These are phyloP conservation scores for Microplitis manilae DNA, from an alignment of 2,888 invertebrate genomes.

Conservation along the genomic window DNA sequence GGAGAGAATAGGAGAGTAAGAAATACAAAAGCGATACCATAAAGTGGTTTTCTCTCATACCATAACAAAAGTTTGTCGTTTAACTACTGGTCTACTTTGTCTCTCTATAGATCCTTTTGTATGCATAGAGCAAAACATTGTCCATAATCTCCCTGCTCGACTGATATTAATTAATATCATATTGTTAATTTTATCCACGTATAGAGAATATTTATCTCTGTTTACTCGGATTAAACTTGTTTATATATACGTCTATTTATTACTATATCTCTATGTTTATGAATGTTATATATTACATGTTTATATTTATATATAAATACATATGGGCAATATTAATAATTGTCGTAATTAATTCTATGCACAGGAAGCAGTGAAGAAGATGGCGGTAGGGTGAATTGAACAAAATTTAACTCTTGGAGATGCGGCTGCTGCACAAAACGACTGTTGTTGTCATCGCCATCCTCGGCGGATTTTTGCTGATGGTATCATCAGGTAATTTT, in stretches of 20 bases:
- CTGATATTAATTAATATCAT: slow-evolving; percentile 16
- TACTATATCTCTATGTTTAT: not conserved
- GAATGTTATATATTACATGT: not conserved
- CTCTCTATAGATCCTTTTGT: slow-evolving; percentile 10
- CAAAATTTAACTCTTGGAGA: slow-evolving; percentile 35
- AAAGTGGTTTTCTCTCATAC: slow-evolving; percentile 18
- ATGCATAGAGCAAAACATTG: slow-evolving; percentile 9
- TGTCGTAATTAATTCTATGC: not conserved
- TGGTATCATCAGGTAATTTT: slow-evolving; percentile 38
- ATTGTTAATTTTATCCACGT: not conserved
- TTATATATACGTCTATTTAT: not conserved
- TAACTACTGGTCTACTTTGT: slow-evolving; percentile 13
- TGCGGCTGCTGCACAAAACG: slow-evolving; percentile 38
- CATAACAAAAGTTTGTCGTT: slow-evolving; percentile 5
- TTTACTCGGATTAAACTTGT: not conserved
- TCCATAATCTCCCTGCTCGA: not conserved
- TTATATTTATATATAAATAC: not conserved
- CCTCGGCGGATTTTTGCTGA: slow-evolving; percentile 29
- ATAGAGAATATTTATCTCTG: not conserved
- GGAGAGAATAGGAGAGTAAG: not conserved
- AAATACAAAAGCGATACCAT: slow-evolving; percentile 15
- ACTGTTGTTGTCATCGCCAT: slow-evolving; percentile 31
- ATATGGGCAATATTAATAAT: not conserved
- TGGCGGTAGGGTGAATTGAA: slow-evolving; percentile 36
- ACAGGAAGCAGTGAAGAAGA: slow-evolving; percentile 23